Evolutionary conservation across 2,797 vertebrate species (phyloP).

Genomic region (Rhinatrema bivittatum): DNA sequence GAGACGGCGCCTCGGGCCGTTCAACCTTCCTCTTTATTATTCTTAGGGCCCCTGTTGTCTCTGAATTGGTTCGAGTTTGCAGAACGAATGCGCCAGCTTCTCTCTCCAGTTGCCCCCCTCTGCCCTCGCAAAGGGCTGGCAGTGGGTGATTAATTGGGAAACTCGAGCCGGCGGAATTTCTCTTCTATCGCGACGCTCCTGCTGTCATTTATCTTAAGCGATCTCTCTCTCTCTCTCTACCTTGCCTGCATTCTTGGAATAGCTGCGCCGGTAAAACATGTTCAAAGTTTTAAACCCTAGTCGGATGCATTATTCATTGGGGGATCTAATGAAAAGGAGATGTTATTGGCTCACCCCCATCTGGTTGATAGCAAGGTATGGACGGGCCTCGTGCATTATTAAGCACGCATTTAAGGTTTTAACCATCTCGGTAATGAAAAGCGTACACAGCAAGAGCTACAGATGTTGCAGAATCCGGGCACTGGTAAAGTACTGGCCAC

Average conservation of each 20-base stretch:
- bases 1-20: no score
- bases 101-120: slow-evolving; percentile 1
- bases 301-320: slow-evolving; percentile 5
- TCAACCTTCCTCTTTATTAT: no score
- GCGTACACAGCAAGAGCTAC: not conserved
- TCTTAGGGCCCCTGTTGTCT: no score
- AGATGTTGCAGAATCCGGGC: not conserved
- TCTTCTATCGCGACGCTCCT: not conserved
- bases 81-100: slow-evolving; percentile 8
- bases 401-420: not conserved
- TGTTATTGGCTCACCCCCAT: not conserved
- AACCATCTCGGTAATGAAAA: slow-evolving; percentile 4
- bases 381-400: not conserved
- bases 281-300: slow-evolving; percentile 2
- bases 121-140: no score
- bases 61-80: slow-evolving; percentile 1
- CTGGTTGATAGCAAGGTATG: not conserved
- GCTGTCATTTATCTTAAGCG: slow-evolving; percentile 23
- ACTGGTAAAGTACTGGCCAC: not conserved
- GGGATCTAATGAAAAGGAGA: slow-evolving; percentile 7
- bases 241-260: slow-evolving; percentile 27
- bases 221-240: no score
- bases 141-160: slow-evolving; percentile 40
- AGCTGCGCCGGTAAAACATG: slow-evolving; percentile 14
- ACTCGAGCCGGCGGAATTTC: slow-evolving; percentile 20